Base-by-base conservation (phyloP, 2,113 vertebrate species). In the Chaetops frenatus region DNA sequence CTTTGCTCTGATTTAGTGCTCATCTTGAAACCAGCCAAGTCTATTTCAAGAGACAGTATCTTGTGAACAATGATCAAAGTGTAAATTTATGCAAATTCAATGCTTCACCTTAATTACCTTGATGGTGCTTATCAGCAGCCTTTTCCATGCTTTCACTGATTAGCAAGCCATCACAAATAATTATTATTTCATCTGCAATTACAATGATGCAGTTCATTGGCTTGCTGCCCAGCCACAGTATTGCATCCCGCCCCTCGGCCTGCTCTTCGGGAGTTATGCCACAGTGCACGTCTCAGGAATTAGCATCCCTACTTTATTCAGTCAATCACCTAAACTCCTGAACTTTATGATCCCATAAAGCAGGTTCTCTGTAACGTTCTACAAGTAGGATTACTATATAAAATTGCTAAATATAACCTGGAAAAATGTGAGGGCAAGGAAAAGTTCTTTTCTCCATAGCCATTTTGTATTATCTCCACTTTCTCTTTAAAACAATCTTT, bases 81-180 rank as follows among this genome's bases (percentile, higher is more conserved):
- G 94, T 91, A 98, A 98, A 98, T 98, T 96, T 97, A 98, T 98
- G 98, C 97, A 98, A 97, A 98, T 97, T 58, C 64, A 96, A 36
- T 79, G 86, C 89, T 95, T 96, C 94, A 97, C 97, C 95, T 98
- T 98, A 98, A 98, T 98, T 97, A 98, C 96, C 78, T 78, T 88
- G 80, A 96, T 95, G 94, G 91, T 1, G 44, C 92, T 94, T 97
- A 96, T 98, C 97, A 96, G 97, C 83, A 94, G 93, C 92, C 97
- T 97, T 96, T 96, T 94, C 89, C 81, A 80, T 90, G 90, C 92
- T 96, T 95, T 80, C 21, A 11, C 97, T 98, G 97, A 97, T 98
- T 96, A 98, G 96, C 94, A 91, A 97, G 84, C 79, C 80, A 97
- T 96, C 97, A 92, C 96, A 97, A 97, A 97, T 97, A 96, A 98